Base-by-base conservation (phyloP, 2,113 vertebrate genomes). In the Sakesphorus luctuosus region DNA sequence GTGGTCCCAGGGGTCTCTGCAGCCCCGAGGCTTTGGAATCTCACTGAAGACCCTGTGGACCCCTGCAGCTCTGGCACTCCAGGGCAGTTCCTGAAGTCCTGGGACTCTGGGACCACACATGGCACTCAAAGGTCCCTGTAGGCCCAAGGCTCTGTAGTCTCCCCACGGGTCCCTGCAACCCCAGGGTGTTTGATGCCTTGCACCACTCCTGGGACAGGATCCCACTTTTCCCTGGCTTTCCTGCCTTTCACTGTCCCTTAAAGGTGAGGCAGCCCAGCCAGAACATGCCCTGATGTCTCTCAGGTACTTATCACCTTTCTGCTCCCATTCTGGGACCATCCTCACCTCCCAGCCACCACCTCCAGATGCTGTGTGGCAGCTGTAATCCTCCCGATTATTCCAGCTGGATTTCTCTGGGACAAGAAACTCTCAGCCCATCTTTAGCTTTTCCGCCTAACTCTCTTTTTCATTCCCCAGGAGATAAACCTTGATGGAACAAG, bases 1-100 rank as follows among this genome's bases (percentile, higher is more conserved):
- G 2, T 9, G 8, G 13, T 35, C 26, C 19, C 7, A 0, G 5
- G 13, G 20, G 1, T 3, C 24, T 10, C 59, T 75, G 56, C 19
- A 75, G 40, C 19, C 26, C 38, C 3, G 2, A 23, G 38, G 20
- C 18, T 69, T 25, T 74, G 47, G 35, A 21, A 9, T 33, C 18
- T 44, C 50, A 5, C 19, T 40, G 52, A 38, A 38, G 38, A 14
- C 47, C 43, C 23, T 24, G 20, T 18, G 49, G 23, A 29, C 7
- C 7, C 21, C 76, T 68, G 47, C 56, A 71, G 56, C 33, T 13
- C 46, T 9, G 9, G 19, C 7, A 19, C 2, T 19, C 12, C 20
- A 7, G 28, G 15, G 12, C 3, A 9, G 18, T 7, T 43, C 28
- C 59, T 44, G 53, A 23, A 55, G 31, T 28, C 16, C 50, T 35